Evolutionary conservation across 2,113 vertebrate species (phyloP).

Genomic region (Carassius auratus): DNA sequence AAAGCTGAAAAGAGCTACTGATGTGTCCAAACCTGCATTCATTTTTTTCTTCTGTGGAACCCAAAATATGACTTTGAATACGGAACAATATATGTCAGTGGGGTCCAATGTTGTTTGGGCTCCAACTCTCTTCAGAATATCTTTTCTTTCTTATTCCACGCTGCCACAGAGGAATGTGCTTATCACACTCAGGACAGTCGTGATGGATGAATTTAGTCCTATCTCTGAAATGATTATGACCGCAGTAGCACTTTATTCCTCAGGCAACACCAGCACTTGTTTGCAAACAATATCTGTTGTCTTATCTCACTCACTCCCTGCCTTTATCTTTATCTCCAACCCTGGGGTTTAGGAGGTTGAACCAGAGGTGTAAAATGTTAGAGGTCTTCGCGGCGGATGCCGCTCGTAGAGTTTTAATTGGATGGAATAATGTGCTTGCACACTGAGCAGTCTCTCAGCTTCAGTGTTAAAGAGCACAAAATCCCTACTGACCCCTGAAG

Average conservation of each 20-base stretch:
- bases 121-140: background rate
- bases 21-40: background rate
- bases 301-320: background rate
- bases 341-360: background rate
- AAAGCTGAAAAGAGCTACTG: background rate
- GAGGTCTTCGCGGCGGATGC: conserved; percentile 25
- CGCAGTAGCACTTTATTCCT: conserved; percentile 1
- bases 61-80: background rate
- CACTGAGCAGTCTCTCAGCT: background rate
- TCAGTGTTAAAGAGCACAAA: conserved; percentile 27
- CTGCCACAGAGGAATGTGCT: conserved; percentile 5
- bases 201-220: conserved; percentile 53
- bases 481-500: background rate
- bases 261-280: conserved; percentile 6
- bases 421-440: conserved; percentile 41
- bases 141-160: background rate
- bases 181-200: background rate
- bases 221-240: conserved; percentile 45
- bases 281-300: background rate
- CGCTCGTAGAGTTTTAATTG: conserved; percentile 41
- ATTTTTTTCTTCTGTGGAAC: background rate
- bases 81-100: background rate
- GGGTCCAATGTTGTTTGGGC: background rate
- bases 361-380: conserved; percentile 21
- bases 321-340: background rate